These are phyloP conservation scores for fruit fly (Drosophila melanogaster) DNA, from an alignment of 1,140 invertebrate species.

Conservation along the genomic window DNA sequence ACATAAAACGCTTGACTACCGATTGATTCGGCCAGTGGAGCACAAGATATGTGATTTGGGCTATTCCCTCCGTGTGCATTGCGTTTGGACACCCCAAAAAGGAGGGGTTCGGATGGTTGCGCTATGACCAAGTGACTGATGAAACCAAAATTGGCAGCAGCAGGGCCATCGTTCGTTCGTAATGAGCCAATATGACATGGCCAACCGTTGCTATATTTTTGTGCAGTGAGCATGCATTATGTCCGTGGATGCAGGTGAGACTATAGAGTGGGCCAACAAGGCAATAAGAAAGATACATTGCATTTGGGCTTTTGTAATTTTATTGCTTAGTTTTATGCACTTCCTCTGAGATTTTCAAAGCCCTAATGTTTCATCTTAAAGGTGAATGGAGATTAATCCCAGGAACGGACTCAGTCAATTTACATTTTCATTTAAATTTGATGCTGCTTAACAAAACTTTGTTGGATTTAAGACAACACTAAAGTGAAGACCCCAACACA, in stretches of 20 bases:
- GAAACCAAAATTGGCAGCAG: conserved; percentile 40
- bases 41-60: conserved; percentile 37
- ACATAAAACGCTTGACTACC: conserved; percentile 56
- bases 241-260: background rate
- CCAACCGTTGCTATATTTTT: background rate
- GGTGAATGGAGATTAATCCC: background rate
- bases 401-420: conserved; percentile 5
- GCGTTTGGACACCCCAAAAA: background rate
- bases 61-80: background rate
- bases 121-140: conserved; percentile 28
- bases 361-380: conserved; percentile 2
- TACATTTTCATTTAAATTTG: conserved; percentile 38
- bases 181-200: conserved; percentile 24
- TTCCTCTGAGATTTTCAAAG: too few species aligned
- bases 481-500: conserved; percentile 25
- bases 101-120: background rate
- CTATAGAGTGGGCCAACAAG: background rate
- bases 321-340: background rate
- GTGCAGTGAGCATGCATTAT: background rate
- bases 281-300: background rate
- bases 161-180: background rate
- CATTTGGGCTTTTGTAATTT: too few species aligned
- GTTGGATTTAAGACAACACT: conserved; percentile 22
- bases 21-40: conserved; percentile 33
- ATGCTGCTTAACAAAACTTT: conserved; percentile 25